Evolutionary conservation across 2,797 vertebrate species (phyloP).

Genomic region (Bovichtus diacanthus): DNA sequence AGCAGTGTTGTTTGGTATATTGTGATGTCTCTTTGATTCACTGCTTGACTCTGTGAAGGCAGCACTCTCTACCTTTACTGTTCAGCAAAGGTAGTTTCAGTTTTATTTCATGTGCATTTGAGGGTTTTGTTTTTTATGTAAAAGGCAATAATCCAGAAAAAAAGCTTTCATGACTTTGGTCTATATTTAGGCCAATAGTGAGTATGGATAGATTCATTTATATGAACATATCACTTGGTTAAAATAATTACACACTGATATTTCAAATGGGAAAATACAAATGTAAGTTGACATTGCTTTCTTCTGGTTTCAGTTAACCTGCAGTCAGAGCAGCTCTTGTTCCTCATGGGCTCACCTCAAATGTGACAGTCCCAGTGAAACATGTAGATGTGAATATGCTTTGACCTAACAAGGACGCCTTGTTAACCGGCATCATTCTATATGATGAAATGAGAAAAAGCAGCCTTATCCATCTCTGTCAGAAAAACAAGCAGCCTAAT

Average conservation of each 20-base stretch:
- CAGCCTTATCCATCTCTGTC: slow-evolving; percentile 75
- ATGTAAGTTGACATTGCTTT: neutral
- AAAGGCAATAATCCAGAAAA: neutral
- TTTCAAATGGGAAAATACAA: neutral
- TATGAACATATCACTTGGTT: neutral
- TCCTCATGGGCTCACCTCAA: slow-evolving; percentile 39
- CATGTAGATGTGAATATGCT: slow-evolving; percentile 61
- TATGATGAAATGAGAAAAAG: slow-evolving; percentile 73
- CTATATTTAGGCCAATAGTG: neutral
- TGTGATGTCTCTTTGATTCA: slow-evolving; percentile 48
- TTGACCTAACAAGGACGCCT: slow-evolving; percentile 73
- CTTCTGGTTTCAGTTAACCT: neutral
- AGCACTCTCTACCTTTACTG: neutral
- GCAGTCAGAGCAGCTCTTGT: neutral
- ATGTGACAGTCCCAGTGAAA: slow-evolving; percentile 48
- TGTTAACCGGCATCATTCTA: slow-evolving; percentile 75
- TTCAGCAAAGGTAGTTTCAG: neutral
- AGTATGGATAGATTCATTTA: neutral
- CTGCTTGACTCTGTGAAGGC: slow-evolving; percentile 37
- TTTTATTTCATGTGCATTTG: neutral
- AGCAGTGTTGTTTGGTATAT: slow-evolving; percentile 18
- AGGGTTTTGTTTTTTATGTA: neutral
- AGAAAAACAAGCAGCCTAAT: slow-evolving; percentile 76
- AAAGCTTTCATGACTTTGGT: neutral
- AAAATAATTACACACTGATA: neutral